A percentile compares a stretch with the other conserved stretches of the same genome.
Evolutionary conservation across 2,113 vertebrate genomes (phyloP).

Genomic region (Elachura formosa): DNA sequence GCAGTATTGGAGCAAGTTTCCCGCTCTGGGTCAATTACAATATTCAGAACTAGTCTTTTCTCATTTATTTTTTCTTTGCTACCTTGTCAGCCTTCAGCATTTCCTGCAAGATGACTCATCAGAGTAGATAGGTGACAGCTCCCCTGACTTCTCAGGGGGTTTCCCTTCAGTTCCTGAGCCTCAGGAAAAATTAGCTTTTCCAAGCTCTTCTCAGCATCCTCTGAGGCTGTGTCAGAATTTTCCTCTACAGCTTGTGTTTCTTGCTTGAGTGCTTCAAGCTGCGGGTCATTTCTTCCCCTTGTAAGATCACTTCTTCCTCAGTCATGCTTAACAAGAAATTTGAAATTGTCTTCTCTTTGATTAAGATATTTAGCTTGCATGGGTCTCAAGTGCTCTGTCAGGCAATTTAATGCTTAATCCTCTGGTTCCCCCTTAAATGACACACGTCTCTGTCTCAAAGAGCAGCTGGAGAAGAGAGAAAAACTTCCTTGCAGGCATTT

Average conservation of each 20-base stretch:
- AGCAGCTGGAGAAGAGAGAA: not conserved
- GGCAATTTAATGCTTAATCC: not conserved
- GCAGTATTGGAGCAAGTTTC: not conserved
- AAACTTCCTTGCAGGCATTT: not conserved
- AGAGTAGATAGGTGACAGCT: not conserved
- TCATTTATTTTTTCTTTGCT: not conserved
- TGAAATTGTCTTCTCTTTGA: conserved; percentile 6
- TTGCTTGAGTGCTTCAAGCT: not conserved
- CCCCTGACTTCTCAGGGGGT: not conserved
- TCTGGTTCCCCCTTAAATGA: not conserved
- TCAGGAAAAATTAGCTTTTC: not conserved
- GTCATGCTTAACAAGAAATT: not conserved
- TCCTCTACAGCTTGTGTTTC: not conserved
- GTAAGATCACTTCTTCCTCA: not conserved
- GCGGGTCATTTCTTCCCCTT: not conserved
- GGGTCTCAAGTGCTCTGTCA: not conserved
- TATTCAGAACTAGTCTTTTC: not conserved
- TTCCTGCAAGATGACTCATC: not conserved
- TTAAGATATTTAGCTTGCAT: not conserved
- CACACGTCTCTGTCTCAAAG: not conserved
- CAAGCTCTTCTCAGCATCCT: not conserved
- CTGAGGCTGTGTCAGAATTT: not conserved
- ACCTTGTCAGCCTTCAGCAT: not conserved
- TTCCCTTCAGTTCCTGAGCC: not conserved
- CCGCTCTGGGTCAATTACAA: not conserved